Base-by-base conservation (phyloP, 2,113 vertebrate genomes). In the Irena cyanogastra region DNA sequence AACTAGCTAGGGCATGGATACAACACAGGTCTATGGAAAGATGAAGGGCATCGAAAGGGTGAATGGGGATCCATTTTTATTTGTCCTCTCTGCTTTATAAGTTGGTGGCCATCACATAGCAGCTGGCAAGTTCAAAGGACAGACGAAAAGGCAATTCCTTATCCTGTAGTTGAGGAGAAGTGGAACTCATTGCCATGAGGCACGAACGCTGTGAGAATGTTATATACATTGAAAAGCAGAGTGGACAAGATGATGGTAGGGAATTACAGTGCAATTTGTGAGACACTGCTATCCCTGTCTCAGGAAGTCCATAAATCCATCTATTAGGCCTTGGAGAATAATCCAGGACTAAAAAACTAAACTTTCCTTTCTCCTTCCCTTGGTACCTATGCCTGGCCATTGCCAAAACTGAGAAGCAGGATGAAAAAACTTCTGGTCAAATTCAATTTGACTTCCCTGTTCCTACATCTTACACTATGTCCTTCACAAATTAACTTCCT, bases 181-280 rank as follows among this genome's bases (percentile, higher is more conserved):
- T 61, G 7, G 45, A 85, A 69, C 22, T 49, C 53, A 17, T 35
- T 87, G 39, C 13, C 26, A 45, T 6, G 30, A 23, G 18, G 5
- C 1, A 4, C 0, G 0, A 83, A 45, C 3, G 1, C 16, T 42
- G 27, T 0, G 1, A 72, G 10, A 50, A 66, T 14, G 57, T 71
- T 39, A 39, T 31, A 39, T 13, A 1, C 23, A 10, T 35, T 54
- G 37, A 80, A 72, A 65, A 69, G n/a, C 12, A 2, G 27, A 78
- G 27, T 37, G 31, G 28, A 90, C 26, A 72, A 83, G 14, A 7
- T 44, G 45, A 44, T 53, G 17, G 23, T 42, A 66, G 8, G 11
- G 17, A 91, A 82, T 16, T 33, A 30, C 14, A 66, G 79, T 24
- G 9, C 49, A 79, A 3, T 13, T 52, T 80, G 30, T 76, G 57